Conservation (phyloP, 2,888 invertebrate genomes). For the Eudasyphora cyanicolor region DNA sequence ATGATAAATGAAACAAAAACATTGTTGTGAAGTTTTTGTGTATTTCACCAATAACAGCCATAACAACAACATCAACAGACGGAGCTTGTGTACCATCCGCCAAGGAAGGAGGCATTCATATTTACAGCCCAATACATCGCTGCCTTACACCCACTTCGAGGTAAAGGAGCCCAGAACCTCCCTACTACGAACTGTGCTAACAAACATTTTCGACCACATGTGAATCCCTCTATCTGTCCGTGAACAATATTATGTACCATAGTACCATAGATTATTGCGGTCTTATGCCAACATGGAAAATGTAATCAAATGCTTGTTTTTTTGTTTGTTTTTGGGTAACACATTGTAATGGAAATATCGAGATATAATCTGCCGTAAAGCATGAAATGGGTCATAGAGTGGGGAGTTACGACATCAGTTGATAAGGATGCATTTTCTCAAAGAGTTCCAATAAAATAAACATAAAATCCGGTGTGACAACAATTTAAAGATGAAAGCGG, state of each 20-base stretch:
- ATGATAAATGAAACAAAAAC: constrained; percentile 60
- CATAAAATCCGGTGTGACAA: too few relatives aligned
- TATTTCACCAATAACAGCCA: not conserved
- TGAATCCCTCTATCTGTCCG: not conserved
- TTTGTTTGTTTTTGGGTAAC: not conserved
- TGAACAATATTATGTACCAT: not conserved
- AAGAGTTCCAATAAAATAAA: too few relatives aligned
- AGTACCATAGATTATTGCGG: constrained; percentile 10
- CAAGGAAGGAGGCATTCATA: not conserved
- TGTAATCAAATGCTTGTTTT: constrained; percentile 15
- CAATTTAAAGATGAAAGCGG: too few relatives aligned
- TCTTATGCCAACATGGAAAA: not conserved
- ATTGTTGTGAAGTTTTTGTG: constrained; percentile 50
- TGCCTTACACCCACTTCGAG: not conserved
- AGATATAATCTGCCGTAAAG: not conserved
- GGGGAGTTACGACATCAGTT: too few relatives aligned
- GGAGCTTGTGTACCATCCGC: too few relatives aligned
- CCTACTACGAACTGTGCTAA: not conserved
- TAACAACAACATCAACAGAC: not conserved
- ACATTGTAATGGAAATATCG: constrained; percentile 8
- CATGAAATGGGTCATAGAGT: not conserved
- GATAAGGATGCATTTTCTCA: too few relatives aligned
- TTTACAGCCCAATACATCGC: not conserved
- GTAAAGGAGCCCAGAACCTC: not conserved
- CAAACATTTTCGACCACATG: constrained; percentile 11